phyloP scores from a whole-genome alignment of 2,888 invertebrate species.

The Catocala sponsa region DNA sequence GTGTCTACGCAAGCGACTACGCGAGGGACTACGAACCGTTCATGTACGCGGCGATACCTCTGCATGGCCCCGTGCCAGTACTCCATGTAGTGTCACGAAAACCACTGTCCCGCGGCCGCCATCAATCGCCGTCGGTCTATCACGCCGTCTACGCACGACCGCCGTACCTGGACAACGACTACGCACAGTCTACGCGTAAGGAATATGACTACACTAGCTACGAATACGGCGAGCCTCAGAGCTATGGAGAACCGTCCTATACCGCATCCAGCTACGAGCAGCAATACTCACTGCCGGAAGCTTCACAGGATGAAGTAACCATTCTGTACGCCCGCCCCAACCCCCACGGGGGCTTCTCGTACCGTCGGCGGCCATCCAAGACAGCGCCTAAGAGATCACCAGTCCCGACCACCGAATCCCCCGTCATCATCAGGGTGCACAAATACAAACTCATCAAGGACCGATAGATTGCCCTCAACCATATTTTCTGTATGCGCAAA shows the following conservation, averaged over 20 bases:
- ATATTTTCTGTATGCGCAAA: too few relatives aligned
- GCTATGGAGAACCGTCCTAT: slow-evolving; percentile 9
- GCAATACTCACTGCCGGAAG: slow-evolving; percentile 25
- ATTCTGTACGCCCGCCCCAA: slow-evolving; percentile 76
- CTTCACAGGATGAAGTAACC: slow-evolving; percentile 44
- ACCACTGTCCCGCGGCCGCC: slow-evolving; percentile 27
- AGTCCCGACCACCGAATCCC: slow-evolving; percentile 49
- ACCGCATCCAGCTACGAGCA: slow-evolving; percentile 21
- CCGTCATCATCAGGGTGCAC: slow-evolving; percentile 73
- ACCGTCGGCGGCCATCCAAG: slow-evolving; percentile 59
- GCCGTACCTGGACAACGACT: slow-evolving; percentile 31
- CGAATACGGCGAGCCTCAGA: slow-evolving; percentile 20
- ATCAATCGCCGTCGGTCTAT: slow-evolving; percentile 51
- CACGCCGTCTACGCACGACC: slow-evolving; percentile 51
- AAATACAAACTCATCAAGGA: slow-evolving; percentile 66
- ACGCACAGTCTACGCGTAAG: slow-evolving; percentile 18
- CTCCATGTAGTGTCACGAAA: slow-evolving; percentile 44
- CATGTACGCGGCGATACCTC: slow-evolving; percentile 73
- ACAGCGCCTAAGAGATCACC: slow-evolving; percentile 34
- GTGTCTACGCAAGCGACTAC: slow-evolving; percentile 60
- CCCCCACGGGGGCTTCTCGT: slow-evolving; percentile 72
- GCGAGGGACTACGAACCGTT: slow-evolving; percentile 67
- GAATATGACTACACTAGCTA: slow-evolving; percentile 34
- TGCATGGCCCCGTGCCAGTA: slow-evolving; percentile 67
- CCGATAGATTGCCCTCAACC: slow-evolving; percentile 23